These are phyloP conservation scores for Acanthococcus lagerstroemiae DNA, from an alignment of 2,888 invertebrate genomes.

Conservation along the genomic window DNA sequence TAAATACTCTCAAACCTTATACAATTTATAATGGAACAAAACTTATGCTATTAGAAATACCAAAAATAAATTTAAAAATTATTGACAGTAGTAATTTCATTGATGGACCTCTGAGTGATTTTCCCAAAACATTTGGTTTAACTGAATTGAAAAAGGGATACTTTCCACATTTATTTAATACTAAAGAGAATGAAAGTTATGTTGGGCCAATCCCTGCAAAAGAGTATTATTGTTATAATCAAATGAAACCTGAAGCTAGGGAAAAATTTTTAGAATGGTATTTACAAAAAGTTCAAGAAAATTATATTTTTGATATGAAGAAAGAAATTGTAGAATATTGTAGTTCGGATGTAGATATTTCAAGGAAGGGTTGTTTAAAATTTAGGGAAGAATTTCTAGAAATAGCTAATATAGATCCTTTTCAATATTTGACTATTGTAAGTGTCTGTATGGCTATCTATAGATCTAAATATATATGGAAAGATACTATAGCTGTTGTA, in stretches of 20 bases:
- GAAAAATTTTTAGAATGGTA: slow-evolving; percentile 34
- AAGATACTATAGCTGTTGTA: not conserved
- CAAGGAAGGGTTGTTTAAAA: not conserved
- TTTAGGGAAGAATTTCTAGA: not conserved
- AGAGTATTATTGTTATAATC: slow-evolving; percentile 33
- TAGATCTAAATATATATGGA: slow-evolving; percentile 32
- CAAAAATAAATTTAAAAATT: slow-evolving; percentile 1
- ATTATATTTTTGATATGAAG: slow-evolving; percentile 32
- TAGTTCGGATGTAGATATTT: slow-evolving; percentile 22
- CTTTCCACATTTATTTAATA: slow-evolving; percentile 35
- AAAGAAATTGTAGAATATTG: slow-evolving; percentile 19
- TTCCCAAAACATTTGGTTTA: slow-evolving; percentile 35
- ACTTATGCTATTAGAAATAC: slow-evolving; percentile 15
- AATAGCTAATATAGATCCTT: not conserved
- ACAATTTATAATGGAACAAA: slow-evolving; percentile 27
- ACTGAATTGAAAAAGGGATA: slow-evolving; percentile 34
- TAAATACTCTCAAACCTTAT: slow-evolving; percentile 10
- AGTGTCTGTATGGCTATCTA: not conserved
- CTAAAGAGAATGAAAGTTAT: slow-evolving; percentile 36
- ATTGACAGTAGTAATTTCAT: slow-evolving; percentile 33
- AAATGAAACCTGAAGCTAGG: slow-evolving; percentile 31
- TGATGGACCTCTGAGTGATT: slow-evolving; percentile 32
- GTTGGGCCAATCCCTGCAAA: slow-evolving; percentile 34
- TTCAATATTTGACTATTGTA: not conserved
- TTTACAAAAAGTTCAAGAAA: slow-evolving; percentile 27